Conservation (phyloP, 2,113 vertebrate species). For the Myiozetetes cayanensis region DNA sequence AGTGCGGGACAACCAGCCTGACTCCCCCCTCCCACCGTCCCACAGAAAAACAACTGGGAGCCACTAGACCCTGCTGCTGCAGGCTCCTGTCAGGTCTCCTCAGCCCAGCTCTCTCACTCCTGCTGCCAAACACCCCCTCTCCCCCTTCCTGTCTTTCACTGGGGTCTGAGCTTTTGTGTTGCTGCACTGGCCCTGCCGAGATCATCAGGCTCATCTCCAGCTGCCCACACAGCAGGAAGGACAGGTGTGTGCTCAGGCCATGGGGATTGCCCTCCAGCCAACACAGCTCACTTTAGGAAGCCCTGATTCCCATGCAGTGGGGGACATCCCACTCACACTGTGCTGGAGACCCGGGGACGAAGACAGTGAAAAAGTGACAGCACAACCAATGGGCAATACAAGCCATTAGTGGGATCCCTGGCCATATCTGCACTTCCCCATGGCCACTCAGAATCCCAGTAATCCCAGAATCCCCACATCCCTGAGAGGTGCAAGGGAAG, state of each 20-base stretch:
- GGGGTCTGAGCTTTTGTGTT: neutral
- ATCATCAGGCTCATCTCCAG: accelerated
- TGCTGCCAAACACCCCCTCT: accelerated
- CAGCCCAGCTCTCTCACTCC: neutral
- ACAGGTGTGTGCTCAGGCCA: neutral
- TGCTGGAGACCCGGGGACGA: neutral
- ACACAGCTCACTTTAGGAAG: neutral
- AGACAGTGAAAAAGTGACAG: neutral
- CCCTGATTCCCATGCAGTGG: neutral
- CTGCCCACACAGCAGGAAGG: accelerated
- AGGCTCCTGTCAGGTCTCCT: neutral
- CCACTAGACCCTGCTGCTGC: neutral
- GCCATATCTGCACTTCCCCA: neutral
- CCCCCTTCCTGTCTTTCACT: neutral
- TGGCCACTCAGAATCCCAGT: neutral
- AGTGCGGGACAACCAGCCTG: accelerated
- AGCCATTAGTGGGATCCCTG: neutral
- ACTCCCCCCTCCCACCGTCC: neutral
- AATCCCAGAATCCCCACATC: neutral
- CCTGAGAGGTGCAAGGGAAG: neutral
- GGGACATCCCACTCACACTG: accelerated
- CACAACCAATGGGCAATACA: neutral
- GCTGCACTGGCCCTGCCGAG: neutral
- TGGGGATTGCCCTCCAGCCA: neutral
- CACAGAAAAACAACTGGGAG: neutral